These are phyloP conservation scores for Pantherophis vulpinus DNA, from an alignment of 2,797 vertebrate genomes.

Conservation along the genomic window DNA sequence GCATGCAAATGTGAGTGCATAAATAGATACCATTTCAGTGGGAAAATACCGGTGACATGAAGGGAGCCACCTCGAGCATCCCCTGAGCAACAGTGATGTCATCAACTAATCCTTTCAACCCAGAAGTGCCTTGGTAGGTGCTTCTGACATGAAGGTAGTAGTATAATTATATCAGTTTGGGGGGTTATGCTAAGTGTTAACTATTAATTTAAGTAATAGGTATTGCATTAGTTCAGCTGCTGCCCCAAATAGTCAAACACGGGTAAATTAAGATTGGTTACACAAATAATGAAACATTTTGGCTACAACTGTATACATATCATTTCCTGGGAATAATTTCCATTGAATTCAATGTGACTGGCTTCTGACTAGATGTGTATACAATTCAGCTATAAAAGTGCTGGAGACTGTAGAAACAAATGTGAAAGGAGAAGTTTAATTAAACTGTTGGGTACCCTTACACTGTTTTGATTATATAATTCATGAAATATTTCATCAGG, in stretches of 20 bases:
- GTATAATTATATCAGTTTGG: not conserved
- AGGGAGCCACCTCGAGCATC: not conserved
- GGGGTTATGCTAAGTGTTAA: not conserved
- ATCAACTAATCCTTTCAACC: not conserved
- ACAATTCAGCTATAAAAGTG: not conserved
- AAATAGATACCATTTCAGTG: not conserved
- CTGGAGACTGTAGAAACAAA: not conserved
- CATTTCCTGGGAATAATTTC: not conserved
- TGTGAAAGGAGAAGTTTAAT: not conserved
- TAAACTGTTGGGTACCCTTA: not conserved
- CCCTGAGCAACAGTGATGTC: not conserved
- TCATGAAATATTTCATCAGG: not conserved
- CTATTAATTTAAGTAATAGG: not conserved
- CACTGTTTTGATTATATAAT: not conserved
- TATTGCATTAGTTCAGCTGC: not conserved
- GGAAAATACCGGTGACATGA: not conserved
- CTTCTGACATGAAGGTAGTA: not conserved
- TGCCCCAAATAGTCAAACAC: not conserved
- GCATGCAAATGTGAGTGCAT: not conserved
- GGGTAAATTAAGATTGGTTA: not conserved
- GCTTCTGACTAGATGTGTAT: not conserved
- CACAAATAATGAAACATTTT: not conserved
- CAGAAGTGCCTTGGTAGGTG: not conserved
- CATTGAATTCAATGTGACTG: not conserved
- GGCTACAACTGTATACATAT: not conserved